These are phyloP conservation scores for Drosophila infuscata DNA, from an alignment of 2,888 invertebrate species.

Conservation along the genomic window DNA sequence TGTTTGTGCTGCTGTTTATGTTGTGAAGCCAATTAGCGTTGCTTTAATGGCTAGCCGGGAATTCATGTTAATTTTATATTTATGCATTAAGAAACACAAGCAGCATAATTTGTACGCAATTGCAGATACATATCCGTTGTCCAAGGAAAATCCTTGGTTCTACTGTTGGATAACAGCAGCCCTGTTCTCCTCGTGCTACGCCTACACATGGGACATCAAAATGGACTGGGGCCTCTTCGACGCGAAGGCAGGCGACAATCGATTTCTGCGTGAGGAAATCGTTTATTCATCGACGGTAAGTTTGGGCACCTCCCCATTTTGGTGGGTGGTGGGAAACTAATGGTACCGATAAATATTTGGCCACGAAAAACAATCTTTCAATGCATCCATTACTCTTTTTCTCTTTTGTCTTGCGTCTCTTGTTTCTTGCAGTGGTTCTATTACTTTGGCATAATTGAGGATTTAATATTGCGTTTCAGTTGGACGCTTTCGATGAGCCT, in stretches of 20 bases:
- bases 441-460: slow-evolving; percentile 93
- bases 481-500: slow-evolving; percentile 91
- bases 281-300: slow-evolving; percentile 91
- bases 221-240: slow-evolving; percentile 96
- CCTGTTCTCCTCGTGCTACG: slow-evolving; percentile 91
- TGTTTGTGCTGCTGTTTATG: slow-evolving; percentile 50
- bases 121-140: slow-evolving; percentile 72
- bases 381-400: slow-evolving; percentile 50
- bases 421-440: slow-evolving; percentile 88
- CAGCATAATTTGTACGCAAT: not conserved
- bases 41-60: slow-evolving; percentile 40
- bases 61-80: slow-evolving; percentile 58
- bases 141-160: slow-evolving; percentile 88
- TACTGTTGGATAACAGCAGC: slow-evolving; percentile 90
- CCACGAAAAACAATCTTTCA: slow-evolving; percentile 64
- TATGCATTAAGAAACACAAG: slow-evolving; percentile 9
- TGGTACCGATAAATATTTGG: slow-evolving; percentile 71
- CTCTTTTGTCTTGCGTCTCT: slow-evolving; percentile 4
- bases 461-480: slow-evolving; percentile 91
- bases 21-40: slow-evolving; percentile 59
- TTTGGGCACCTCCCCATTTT: slow-evolving; percentile 4
- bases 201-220: slow-evolving; percentile 94
- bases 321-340: slow-evolving; percentile 44
- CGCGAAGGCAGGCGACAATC: slow-evolving; percentile 90
- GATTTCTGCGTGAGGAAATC: slow-evolving; percentile 91